Base-by-base conservation (phyloP, 1,140 invertebrate species). In the Bombus superbus region DNA sequence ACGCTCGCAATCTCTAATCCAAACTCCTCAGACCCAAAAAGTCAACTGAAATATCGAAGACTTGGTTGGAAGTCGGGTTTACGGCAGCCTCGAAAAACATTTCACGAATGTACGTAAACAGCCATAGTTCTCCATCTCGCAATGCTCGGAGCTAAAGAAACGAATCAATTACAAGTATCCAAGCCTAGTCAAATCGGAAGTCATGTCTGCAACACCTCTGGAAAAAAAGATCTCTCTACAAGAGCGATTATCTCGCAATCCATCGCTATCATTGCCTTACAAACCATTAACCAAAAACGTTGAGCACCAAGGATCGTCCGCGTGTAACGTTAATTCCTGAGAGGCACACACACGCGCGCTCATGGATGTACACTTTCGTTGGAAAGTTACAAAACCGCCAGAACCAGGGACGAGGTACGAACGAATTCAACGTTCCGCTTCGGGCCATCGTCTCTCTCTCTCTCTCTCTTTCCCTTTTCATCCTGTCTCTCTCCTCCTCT, bases 341-440 rank as follows among this genome's bases (percentile, higher is more conserved):
- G 62, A 66, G 28, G 38, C 74, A 59, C 42, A 81, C 59, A 71
- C n/a, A 86, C 47, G 72, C 76, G 88, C 83, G 80, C n/a, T 9
- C 22, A 62, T 13, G 11, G 86, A 87, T 78, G 85, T 77, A 90
- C 83, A 44, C 40, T 89, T 90, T 87, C 87, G 85, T 89, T 89
- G 89, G 86, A 88, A 90, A 90, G 89, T 83, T 90, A 88, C 81
- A 90, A 88, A 90, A 90, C 89, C 89, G 71, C 86, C 40, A n/a
- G 69, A 81, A 81, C 86, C 86, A 68, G 88, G 76, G 78, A 90
- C 82, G 85, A 88, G 88, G 83, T 83, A 90, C 85, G 85, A 90
- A 90, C 88, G 88, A 90, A 90, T 89, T 87, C 89, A 90, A 66
- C 71, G 81, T 77, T 81, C 86, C 79, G 89, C 89, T 80, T 64